Evolutionary conservation across 2,888 invertebrate species (phyloP), one percentile per base, ranked within the genome.

Genomic region (Brassicogethes aeneus): DNA sequence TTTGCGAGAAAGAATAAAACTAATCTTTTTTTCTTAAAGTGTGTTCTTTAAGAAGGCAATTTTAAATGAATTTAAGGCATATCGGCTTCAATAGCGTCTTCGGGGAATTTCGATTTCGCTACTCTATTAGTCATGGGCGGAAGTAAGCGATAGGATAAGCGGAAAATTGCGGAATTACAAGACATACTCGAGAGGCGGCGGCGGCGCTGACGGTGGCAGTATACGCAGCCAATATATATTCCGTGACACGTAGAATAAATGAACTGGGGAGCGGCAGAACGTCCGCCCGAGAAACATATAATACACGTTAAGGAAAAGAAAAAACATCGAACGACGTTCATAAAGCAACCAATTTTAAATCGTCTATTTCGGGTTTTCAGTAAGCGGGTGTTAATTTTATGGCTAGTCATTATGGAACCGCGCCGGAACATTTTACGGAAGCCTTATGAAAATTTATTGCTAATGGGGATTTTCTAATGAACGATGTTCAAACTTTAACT

Each of bases 101-200:
- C 23, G 5, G 23, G 40, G 34, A 34, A 13, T 40, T 40, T 36
- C 34, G 17, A 13, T 16, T 35, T 34, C 16, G 40, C 34, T 34
- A 14, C 34, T 40, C 23, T 23, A 23, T 23, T 23, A 23, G 23
- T 23, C 23, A 23, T 23, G 10, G 23, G 23, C 23, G 23, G 23
- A 23, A 23, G 23, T 23, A 7, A 7, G 23, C 23, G 10, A 23
- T 23, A 23, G 5, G 23, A 23, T 23, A 23, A 23, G 23, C 23
- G 23, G 23, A 23, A 23, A 23, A 23, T 23, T 23, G 23, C 23
- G 23, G 23, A 23, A 23, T 23, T 23, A 23, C 23, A 23, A 23
- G 23, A 23, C 23, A 10, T 23, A 23, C 10, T 23, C 23, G 10
- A 23, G 23, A 23, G n/a, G n/a, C n/a, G n/a, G n/a, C n/a, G n/a